A percentile compares a stretch with the other conserved stretches of the same genome.
Conservation (phyloP, 2,888 invertebrate species). For the Cyrtodaria siliqua region DNA sequence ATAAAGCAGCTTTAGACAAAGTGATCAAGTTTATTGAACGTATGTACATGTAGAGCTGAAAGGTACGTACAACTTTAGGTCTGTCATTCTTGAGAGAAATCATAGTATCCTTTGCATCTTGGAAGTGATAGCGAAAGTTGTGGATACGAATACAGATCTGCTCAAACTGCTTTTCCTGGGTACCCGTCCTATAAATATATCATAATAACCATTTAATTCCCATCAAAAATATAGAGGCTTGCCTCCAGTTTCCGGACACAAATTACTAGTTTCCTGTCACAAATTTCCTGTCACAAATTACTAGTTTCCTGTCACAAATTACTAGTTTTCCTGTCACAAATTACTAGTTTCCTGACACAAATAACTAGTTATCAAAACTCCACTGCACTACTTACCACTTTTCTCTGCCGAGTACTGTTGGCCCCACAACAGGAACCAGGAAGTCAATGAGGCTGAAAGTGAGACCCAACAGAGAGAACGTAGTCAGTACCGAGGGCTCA, state of each 20-base stretch:
- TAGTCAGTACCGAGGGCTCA: slow-evolving; percentile 92
- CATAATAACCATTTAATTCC: no score
- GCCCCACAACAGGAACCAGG: slow-evolving; percentile 91
- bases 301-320: no score
- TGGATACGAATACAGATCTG: slow-evolving; percentile 83
- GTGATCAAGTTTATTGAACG: no score
- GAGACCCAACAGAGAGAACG: slow-evolving; percentile 91
- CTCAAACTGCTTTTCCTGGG: slow-evolving; percentile 91
- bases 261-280: no score
- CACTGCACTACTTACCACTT: slow-evolving; percentile 81
- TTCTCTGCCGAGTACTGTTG: slow-evolving; percentile 86
- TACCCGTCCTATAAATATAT: slow-evolving; percentile 88
- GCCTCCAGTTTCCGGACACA: no score
- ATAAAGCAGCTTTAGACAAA: no score
- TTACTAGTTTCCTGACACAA: no score
- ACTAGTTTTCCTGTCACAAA: no score
- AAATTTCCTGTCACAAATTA: no score
- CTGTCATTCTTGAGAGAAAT: slow-evolving; percentile 83
- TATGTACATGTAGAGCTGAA: no score
- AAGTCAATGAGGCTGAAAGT: slow-evolving; percentile 92
- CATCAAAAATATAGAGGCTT: no score
- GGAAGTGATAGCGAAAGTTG: slow-evolving; percentile 76
- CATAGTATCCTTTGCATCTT: slow-evolving; percentile 76
- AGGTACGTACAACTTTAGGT: slow-evolving; percentile 84
- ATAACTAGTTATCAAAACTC: no score